Percentiles rank a stretch among this genome's conserved stretches.
phyloP scores from a whole-genome alignment of 2,113 vertebrate species.

The Raja brachyura region DNA sequence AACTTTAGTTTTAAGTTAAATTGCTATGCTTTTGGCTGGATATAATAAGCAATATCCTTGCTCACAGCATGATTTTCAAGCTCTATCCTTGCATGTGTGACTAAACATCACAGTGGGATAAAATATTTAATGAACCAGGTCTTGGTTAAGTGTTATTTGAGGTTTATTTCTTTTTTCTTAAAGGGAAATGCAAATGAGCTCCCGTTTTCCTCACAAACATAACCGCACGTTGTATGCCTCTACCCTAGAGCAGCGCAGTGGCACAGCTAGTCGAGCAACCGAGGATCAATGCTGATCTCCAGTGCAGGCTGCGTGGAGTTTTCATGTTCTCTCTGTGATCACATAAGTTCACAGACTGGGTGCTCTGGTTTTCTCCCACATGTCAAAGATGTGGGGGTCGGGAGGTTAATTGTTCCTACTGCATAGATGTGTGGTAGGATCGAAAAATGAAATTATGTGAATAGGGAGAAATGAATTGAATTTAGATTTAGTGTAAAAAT shows the following conservation, averaged over 20 bases:
- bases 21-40: slow-evolving; percentile 29
- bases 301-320: too few species aligned
- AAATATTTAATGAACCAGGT: slow-evolving; percentile 29
- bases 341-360: too few species aligned
- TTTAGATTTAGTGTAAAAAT: too few species aligned
- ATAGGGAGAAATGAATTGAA: too few species aligned
- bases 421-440: too few species aligned
- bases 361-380: too few species aligned
- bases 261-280: too few species aligned
- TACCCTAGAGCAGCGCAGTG: background rate
- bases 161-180: slow-evolving; percentile 30
- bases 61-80: background rate
- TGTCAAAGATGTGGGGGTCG: too few species aligned
- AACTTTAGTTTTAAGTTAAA: slow-evolving; percentile 35
- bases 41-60: slow-evolving; percentile 19
- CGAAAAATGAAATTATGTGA: too few species aligned
- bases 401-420: too few species aligned
- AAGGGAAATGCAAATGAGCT: background rate
- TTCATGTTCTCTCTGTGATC: too few species aligned
- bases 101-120: slow-evolving; percentile 35
- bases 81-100: background rate
- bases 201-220: background rate
- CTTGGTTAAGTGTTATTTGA: slow-evolving; percentile 2
- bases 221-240: background rate
- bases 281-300: too few species aligned